Base-by-base conservation (phyloP, 2,113 vertebrate genomes). In the Colaptes auratus region DNA sequence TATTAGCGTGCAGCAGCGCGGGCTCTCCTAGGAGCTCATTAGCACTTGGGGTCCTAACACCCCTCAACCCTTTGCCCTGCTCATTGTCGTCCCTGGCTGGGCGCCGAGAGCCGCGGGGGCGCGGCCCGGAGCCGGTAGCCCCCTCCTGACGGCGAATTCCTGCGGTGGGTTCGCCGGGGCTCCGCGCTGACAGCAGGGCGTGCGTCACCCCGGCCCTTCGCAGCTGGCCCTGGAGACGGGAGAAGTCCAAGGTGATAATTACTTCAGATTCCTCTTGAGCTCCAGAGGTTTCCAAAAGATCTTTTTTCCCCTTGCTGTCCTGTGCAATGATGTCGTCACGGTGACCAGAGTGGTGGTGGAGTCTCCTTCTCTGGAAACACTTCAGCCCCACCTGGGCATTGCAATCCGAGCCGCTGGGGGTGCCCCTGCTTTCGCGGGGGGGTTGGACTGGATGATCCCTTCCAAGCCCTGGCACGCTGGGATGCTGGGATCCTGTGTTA, bases 141-240 rank as follows among this genome's bases (percentile, higher is more conserved):
- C n/a, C 18, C 33, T 15, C 8, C 33, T 63, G 88, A 52, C 3
- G n/a, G 56, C 5, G 1, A 5, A 61, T 84, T 85, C 88, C 83
- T 67, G 1, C 0, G 20, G 48, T 73, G 90, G 10, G 48, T n/a
- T 30, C 5, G 5, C 72, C 8, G 39, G 55, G 76, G 44, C 76
- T 53, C 56, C 17, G n/a, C 28, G 77, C 66, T 93, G 96, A 90
- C 78, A 82, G 89, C 96, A 93, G 66, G 46, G 56, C 85, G 12
- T 21, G 86, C 83, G 73, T 94, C 92, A 93, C 73, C 7, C 1
- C 0, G 71, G 4, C 10, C 70, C 90, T 79, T 16, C 18, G 0
- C 91, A 6, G 82, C 2, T 3, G 64, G 44, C 92, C 73, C 70
- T 21, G 39, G 91, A 66, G 95, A 82, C 80, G 9, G 66, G 0